Evolutionary conservation across 2,797 vertebrate genomes (phyloP), one percentile per base, ranked within the genome.

Genomic region (Mormyrus hasselquistii): DNA sequence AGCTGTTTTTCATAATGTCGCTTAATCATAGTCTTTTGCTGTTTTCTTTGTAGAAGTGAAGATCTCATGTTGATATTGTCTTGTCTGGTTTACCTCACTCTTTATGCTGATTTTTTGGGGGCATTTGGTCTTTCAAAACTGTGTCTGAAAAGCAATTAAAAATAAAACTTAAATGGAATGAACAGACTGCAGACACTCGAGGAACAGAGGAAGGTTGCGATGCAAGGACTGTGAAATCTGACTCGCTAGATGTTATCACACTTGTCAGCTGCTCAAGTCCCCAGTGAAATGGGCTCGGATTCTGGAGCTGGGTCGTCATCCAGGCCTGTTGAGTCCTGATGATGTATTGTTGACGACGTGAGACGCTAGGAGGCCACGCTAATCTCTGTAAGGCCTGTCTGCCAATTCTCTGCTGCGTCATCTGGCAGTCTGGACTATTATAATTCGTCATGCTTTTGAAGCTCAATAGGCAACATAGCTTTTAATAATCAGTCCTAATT

Each of bases 281-380:
- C 76, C 76, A 82, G 76, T 82, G 38, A 82, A 82, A 19, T 22
- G 76, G 76, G 19, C 76, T 19, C 6, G 3, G 76, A 82, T 82
- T 82, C 76, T n/a, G 41, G 41, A 47, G 76, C 76, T 47, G 76
- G 76, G 76, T 82, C 16, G 19, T 47, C 19, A 47, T 82, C 76
- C 76, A 82, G 76, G 76, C 76, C 41, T 44, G 38, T 82, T 82
- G 76, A 47, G 76, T 82, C 19, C 76, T 82, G 76, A 47, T 82
- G 76, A 82, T 82, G 76, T 44, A 82, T 44, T 82, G 16, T 82
- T 47, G 76, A 47, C 3, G 41, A 82, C n/a, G 38, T 44, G 41
- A 47, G 76, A 82, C n/a, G 8, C 41, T 82, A 47, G 41, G 76
- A 47, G 76, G 76, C 38, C 19, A n/a, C 8, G 16, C 76, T 82